These are phyloP conservation scores for Ornithoptera alexandrae DNA, from an alignment of 2,888 invertebrate genomes.

Conservation along the genomic window DNA sequence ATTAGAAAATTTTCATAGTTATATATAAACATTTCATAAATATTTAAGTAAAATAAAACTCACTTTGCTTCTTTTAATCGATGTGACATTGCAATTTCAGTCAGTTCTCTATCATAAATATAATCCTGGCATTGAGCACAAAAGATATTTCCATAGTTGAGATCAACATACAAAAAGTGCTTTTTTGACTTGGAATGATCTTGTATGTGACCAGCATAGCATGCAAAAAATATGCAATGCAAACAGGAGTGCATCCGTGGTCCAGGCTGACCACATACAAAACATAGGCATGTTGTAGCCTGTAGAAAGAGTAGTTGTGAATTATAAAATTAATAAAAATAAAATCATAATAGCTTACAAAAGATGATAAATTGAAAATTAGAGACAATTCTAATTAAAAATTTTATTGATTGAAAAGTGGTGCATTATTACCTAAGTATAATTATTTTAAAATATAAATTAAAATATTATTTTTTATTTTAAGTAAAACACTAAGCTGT, in stretches of 20 bases:
- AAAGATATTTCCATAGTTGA: constrained; percentile 92
- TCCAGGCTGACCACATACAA: constrained; percentile 88
- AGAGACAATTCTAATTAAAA: not conserved
- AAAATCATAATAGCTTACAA: not conserved
- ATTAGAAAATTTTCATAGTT: not conserved
- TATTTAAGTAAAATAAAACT: constrained; percentile 38
- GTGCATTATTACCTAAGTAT: too few relatives aligned
- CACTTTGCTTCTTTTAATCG: constrained; percentile 79
- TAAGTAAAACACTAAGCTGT: too few relatives aligned
- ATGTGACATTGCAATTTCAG: constrained; percentile 77
- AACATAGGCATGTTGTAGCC: constrained; percentile 90
- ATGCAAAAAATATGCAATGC: constrained; percentile 96
- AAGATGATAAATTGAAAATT: not conserved
- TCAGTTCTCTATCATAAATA: constrained; percentile 89
- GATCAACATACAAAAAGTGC: constrained; percentile 92
- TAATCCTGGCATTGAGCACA: constrained; percentile 96
- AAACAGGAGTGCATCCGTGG: constrained; percentile 91
- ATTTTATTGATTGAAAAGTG: too few relatives aligned
- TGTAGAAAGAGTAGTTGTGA: constrained; percentile 56
- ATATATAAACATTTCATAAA: not conserved
- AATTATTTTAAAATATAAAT: too few relatives aligned
- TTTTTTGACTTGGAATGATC: constrained; percentile 90
- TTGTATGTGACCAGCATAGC: constrained; percentile 91
- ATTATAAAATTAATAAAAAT: not conserved
- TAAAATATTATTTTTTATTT: too few relatives aligned